Evolutionary conservation across 2,113 vertebrate species (phyloP).

Genomic region (Malurus elegans): DNA sequence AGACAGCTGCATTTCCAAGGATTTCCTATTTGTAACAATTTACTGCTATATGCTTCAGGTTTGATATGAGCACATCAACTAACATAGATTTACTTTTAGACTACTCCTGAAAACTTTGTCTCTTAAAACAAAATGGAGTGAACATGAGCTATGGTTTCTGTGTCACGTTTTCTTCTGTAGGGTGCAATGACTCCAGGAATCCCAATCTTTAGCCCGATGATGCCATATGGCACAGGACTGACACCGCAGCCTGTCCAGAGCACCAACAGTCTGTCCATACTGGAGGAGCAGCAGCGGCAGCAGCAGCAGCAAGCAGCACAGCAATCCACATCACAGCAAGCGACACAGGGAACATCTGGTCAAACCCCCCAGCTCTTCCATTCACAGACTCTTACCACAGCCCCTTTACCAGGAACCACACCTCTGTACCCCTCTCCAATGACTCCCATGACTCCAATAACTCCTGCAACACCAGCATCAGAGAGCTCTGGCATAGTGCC

Average conservation of each 20-base stretch:
- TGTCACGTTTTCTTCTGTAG: conserved; percentile 59
- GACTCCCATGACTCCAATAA: conserved; percentile 96
- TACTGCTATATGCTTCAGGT: neutral
- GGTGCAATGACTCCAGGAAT: conserved; percentile 93
- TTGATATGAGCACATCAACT: neutral
- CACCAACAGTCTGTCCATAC: conserved; percentile 88
- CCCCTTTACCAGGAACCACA: conserved; percentile 90
- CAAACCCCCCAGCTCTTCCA: conserved; percentile 95
- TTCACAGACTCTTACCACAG: conserved; percentile 91
- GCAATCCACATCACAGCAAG: conserved; percentile 79
- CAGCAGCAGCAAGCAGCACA: conserved; percentile 81
- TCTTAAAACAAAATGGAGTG: neutral
- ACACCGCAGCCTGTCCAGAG: conserved; percentile 95
- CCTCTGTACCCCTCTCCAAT: conserved; percentile 89
- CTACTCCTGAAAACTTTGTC: neutral
- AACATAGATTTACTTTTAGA: neutral
- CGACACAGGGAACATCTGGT: conserved; percentile 81
- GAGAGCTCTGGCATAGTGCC: conserved; percentile 99
- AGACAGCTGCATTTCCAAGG: neutral
- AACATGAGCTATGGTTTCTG: neutral
- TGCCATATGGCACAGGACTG: conserved; percentile 94
- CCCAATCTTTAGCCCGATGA: conserved; percentile 96
- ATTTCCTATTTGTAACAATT: neutral
- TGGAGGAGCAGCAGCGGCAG: conserved; percentile 94
- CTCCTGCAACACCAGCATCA: conserved; percentile 91